These are phyloP conservation scores for Coenonympha glycerion DNA, from an alignment of 2,888 invertebrate species.

Conservation along the genomic window DNA sequence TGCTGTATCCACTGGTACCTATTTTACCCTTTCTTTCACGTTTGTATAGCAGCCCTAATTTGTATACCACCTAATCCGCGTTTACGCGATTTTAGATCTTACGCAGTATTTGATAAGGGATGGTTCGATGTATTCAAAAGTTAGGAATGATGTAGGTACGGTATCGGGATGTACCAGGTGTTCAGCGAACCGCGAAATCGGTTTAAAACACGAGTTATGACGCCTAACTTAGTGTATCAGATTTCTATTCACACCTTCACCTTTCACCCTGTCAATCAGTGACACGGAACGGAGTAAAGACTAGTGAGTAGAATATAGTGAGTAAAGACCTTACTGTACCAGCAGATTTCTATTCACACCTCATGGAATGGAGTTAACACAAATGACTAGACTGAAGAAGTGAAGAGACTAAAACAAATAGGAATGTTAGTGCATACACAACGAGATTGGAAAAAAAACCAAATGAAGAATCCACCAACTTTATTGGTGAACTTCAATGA, in stretches of 20 bases:
- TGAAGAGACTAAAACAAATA: too few relatives aligned
- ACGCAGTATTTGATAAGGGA: slow-evolving; percentile 8
- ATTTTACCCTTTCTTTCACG: slow-evolving; percentile 6
- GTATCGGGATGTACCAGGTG: slow-evolving; percentile 31
- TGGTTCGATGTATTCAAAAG: neutral
- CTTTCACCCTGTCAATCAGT: too few relatives aligned
- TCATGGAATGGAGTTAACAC: too few relatives aligned
- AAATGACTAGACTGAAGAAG: too few relatives aligned
- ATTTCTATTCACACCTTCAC: slow-evolving; percentile 7
- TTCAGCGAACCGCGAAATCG: slow-evolving; percentile 26
- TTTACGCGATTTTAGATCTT: slow-evolving; percentile 7
- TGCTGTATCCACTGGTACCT: neutral
- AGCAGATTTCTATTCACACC: too few relatives aligned
- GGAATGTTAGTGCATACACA: too few relatives aligned
- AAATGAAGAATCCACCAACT: too few relatives aligned
- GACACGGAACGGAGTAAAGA: too few relatives aligned
- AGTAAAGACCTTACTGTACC: too few relatives aligned
- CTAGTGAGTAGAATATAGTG: too few relatives aligned
- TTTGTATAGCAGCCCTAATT: slow-evolving; percentile 15
- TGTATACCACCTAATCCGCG: neutral
- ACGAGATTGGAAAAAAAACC: too few relatives aligned
- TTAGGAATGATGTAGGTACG: slow-evolving; percentile 6
- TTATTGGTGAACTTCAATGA: too few relatives aligned
- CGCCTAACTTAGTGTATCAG: slow-evolving; percentile 19
- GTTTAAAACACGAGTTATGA: slow-evolving; percentile 24